These are phyloP conservation scores for Pteropus alecto DNA, from an alignment of 2,113 vertebrate species.

Conservation along the genomic window DNA sequence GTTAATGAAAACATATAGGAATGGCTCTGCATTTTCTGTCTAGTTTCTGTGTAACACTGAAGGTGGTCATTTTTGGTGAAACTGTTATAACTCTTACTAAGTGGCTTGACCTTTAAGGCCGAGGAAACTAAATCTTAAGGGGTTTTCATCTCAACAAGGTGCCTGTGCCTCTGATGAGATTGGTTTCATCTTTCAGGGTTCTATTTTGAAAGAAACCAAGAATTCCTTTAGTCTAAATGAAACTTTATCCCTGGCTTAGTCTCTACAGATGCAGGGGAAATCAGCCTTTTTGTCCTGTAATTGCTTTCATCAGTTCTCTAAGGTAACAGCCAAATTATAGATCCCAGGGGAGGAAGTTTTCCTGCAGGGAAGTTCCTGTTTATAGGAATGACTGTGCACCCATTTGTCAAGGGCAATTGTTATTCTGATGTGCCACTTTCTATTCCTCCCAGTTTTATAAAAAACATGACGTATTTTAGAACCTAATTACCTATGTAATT, in stretches of 20 bases:
- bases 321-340: conserved; percentile 60
- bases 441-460: conserved; percentile 37
- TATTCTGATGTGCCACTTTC: conserved; percentile 33
- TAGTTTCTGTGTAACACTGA: background rate
- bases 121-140: background rate
- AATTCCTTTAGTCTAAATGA: conserved; percentile 46
- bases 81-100: background rate
- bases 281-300: conserved; percentile 50
- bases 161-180: background rate
- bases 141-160: background rate
- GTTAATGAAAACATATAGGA: background rate
- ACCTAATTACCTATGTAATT: conserved; percentile 12
- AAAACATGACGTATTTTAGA: conserved; percentile 26
- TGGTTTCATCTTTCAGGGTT: conserved; percentile 19
- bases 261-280: conserved; percentile 41
- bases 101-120: conserved; percentile 20
- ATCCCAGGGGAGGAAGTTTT: conserved; percentile 54
- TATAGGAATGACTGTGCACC: conserved; percentile 45
- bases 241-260: background rate
- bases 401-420: conserved; percentile 47
- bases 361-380: conserved; percentile 65
- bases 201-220: background rate
- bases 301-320: conserved; percentile 59
- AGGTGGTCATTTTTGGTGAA: background rate
- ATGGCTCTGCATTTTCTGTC: background rate